Evolutionary conservation across 2,113 vertebrate species (phyloP), one percentile per base, ranked within the genome.

Genomic region (Rattus rattus): DNA sequence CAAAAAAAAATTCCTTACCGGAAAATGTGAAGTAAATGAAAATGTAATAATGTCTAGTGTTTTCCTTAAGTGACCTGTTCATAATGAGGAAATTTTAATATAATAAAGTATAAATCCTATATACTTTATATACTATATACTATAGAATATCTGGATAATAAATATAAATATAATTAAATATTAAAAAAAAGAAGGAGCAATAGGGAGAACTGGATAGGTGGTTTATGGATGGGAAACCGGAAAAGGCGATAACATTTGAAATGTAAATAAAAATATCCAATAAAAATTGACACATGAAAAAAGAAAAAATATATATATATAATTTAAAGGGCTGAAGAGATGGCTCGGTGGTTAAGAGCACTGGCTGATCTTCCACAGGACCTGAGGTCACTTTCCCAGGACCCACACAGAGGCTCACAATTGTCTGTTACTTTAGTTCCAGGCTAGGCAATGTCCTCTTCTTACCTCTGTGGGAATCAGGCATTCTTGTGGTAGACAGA

Each of bases 11-110:
- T 43, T 26, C 36, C 77, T 73, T 56, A 90, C 30, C 49, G 86
- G 84, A 93, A 43, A 94, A 83, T 92, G 36, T 84, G 39, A 70
- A 81, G 90, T 83, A 65, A 88, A 79, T 75, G 63, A 95, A 20
- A 88, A 24, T 24, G 14, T 17, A 90, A 17, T 70, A n/a, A 43
- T 59, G 91, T 89, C 90, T 90, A 79, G 89, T 80, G 30, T 0
- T 90, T 72, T 90, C 22, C 49, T 93, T 43, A 26, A 88, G 65
- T 92, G 16, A n/a, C 67, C 28, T 75, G 17, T 59, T 87, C 19
- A 75, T 92, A 9, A 52, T 33, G 43, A 43, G 91, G 59, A 94
- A 88, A 80, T 88, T 89, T 73, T 87, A 67, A 88, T 63, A 52
- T 49, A 86, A 85, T 39, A 65, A 92, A 43, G 77, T 9, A 22